Percentiles rank a stretch among this genome's conserved stretches.
Evolutionary conservation across 2,888 invertebrate species (phyloP).

Genomic region (Plebejus anna): DNA sequence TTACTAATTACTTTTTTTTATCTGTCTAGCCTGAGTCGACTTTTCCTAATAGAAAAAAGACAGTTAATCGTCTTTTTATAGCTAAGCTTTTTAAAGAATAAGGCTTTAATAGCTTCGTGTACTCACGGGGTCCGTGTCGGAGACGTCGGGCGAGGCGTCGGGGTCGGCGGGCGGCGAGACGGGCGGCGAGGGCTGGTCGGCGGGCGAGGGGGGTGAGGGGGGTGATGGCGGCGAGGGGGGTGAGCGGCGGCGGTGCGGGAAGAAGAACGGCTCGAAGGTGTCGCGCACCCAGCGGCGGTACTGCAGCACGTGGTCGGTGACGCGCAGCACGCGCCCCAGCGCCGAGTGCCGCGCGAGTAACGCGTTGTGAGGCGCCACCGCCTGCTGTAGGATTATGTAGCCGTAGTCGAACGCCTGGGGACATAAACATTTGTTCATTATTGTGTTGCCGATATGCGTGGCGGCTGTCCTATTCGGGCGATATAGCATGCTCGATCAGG

Average conservation of each 20-base stretch:
- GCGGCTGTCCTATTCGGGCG: no score
- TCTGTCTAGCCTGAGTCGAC: no score
- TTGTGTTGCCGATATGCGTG: no score
- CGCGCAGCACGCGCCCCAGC: slow-evolving; percentile 93
- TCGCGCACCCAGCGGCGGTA: slow-evolving; percentile 76
- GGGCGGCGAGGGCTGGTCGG: slow-evolving; percentile 31
- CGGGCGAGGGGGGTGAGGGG: slow-evolving; percentile 55
- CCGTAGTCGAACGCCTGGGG: slow-evolving; percentile 97
- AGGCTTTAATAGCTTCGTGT: neutral
- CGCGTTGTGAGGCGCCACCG: slow-evolving; percentile 79
- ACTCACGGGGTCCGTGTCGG: slow-evolving; percentile 50
- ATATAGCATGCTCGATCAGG: no score
- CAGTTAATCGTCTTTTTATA: no score
- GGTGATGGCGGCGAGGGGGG: slow-evolving; percentile 54
- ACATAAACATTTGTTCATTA: no score
- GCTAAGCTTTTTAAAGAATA: no score
- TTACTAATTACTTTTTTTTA: no score
- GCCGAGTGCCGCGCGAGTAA: slow-evolving; percentile 81
- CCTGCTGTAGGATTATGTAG: slow-evolving; percentile 89
- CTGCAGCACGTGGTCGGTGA: slow-evolving; percentile 94
- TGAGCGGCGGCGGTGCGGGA: slow-evolving; percentile 49
- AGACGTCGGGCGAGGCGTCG: slow-evolving; percentile 37
- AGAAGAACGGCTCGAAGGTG: slow-evolving; percentile 70
- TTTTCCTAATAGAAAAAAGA: no score
- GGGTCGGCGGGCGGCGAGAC: slow-evolving; percentile 38